phyloP scores from a whole-genome alignment of 2,113 vertebrate genomes.

The Mus pahari region DNA sequence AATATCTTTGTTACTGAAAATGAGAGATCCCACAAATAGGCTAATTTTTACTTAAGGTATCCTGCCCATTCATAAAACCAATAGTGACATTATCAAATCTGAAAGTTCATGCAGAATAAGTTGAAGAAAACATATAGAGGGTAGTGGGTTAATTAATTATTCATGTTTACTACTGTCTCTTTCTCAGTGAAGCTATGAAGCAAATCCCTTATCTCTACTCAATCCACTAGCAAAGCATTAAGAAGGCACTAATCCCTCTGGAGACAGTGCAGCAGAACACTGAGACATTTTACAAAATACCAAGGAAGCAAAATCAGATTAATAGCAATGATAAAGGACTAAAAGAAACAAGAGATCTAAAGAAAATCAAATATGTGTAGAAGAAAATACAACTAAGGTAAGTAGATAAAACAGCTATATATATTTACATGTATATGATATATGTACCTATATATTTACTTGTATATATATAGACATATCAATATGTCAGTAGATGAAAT shows the following conservation, averaged over 20 bases:
- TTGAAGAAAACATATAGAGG: background rate
- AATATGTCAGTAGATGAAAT: background rate
- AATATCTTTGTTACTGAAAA: conserved; percentile 10
- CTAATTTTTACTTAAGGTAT: conserved; percentile 1
- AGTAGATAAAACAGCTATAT: background rate
- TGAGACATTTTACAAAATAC: background rate
- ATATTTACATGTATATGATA: no score
- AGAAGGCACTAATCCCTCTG: background rate
- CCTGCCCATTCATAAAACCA: conserved; percentile 8
- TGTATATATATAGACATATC: no score
- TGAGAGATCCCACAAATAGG: background rate
- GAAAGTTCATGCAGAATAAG: background rate
- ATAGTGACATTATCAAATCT: background rate
- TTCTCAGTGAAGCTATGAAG: background rate
- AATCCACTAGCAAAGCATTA: background rate
- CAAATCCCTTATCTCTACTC: background rate
- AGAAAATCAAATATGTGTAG: background rate
- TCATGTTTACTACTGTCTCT: background rate
- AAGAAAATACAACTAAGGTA: background rate
- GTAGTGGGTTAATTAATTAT: conserved; percentile 18
- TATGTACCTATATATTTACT: no score
- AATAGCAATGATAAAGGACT: background rate
- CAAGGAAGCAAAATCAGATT: background rate
- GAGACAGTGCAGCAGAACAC: background rate
- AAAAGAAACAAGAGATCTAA: background rate